phyloP scores from a whole-genome alignment of 1,140 invertebrate species.

The Drosophila repleta region DNA sequence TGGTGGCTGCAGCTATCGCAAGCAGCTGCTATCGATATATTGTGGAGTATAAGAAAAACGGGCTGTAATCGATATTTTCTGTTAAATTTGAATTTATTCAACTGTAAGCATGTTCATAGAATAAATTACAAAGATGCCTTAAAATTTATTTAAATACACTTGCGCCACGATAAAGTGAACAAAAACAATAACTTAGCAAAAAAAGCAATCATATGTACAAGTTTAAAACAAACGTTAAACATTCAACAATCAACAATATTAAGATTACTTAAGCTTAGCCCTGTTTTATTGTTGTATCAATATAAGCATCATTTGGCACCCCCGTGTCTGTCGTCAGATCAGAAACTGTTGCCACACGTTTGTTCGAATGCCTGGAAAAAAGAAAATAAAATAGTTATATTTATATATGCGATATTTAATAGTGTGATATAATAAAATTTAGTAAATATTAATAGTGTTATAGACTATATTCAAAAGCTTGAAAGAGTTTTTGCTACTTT shows the following conservation, averaged over 20 bases:
- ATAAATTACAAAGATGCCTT: too few relatives aligned
- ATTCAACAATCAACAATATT: slow-evolving; percentile 5
- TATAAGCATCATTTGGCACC: slow-evolving; percentile 32
- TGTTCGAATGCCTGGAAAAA: slow-evolving; percentile 38
- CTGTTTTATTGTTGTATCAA: slow-evolving; percentile 44
- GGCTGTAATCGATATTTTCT: too few relatives aligned
- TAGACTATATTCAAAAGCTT: too few relatives aligned
- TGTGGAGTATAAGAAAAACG: neutral
- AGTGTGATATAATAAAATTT: too few relatives aligned
- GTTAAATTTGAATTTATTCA: too few relatives aligned
- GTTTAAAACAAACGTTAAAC: slow-evolving; percentile 31
- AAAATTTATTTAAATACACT: neutral
- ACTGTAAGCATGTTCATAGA: too few relatives aligned
- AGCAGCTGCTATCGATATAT: slow-evolving; percentile 23
- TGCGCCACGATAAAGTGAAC: neutral
- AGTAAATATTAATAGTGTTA: too few relatives aligned
- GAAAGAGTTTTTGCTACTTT: too few relatives aligned
- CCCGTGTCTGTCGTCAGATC: slow-evolving; percentile 50
- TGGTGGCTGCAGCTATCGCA: neutral
- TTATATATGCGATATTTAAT: too few relatives aligned
- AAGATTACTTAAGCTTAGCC: slow-evolving; percentile 6
- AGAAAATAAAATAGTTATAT: neutral
- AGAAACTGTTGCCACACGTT: slow-evolving; percentile 35
- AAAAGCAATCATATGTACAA: neutral
- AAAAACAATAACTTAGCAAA: neutral